Evolutionary conservation across 1,140 invertebrate species (phyloP).

Genomic region (Venturia canescens): DNA sequence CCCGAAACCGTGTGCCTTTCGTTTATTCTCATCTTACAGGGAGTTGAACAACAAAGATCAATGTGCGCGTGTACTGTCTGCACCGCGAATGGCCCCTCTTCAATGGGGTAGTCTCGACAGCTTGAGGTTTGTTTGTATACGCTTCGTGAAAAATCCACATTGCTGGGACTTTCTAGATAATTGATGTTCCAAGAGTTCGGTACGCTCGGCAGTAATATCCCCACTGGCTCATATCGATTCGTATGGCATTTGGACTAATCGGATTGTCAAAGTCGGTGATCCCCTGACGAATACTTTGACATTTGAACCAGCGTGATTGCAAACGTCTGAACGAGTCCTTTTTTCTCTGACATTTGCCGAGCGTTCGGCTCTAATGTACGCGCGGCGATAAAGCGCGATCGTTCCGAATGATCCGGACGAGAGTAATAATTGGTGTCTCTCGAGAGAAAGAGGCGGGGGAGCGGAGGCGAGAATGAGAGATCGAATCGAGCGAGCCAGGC

Average conservation of each 20-base stretch:
- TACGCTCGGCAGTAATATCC: no score
- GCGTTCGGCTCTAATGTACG: not conserved
- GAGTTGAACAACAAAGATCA: slow-evolving; percentile 37
- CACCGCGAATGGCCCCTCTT: no score
- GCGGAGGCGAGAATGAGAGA: not conserved
- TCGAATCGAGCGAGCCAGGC: not conserved
- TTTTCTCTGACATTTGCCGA: not conserved
- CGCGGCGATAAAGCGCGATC: slow-evolving; percentile 5
- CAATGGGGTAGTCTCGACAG: no score
- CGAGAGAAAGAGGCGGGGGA: not conserved
- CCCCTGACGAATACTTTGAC: not conserved
- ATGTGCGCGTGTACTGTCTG: not conserved
- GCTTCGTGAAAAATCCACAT: no score
- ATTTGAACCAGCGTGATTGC: not conserved
- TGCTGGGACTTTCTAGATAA: no score
- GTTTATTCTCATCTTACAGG: slow-evolving; percentile 33
- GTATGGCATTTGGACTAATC: not conserved
- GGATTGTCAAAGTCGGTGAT: not conserved
- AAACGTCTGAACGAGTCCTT: not conserved
- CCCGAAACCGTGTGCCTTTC: slow-evolving; percentile 47
- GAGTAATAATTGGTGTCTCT: slow-evolving; percentile 8
- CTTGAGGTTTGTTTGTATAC: no score
- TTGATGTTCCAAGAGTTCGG: no score
- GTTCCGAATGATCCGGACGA: not conserved
- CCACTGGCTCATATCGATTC: no score